phyloP scores from a whole-genome alignment of 2,888 invertebrate genomes.

The Pardosa pseudoannulata region DNA sequence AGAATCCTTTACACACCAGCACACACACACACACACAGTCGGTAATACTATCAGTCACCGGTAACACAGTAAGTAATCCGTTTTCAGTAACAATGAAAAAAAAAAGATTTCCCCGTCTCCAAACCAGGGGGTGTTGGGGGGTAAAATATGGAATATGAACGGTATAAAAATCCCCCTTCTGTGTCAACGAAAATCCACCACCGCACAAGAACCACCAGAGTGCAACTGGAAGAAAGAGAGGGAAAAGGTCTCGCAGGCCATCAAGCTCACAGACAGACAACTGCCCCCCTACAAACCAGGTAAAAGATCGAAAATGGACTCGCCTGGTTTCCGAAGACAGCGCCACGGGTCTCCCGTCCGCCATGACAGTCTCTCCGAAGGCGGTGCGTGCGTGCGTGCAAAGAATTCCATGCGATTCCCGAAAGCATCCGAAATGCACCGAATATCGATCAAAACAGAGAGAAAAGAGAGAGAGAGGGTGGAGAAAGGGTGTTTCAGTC shows the following conservation, averaged over 20 bases:
- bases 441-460: not conserved
- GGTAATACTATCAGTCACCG: too few relatives aligned
- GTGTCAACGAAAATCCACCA: not conserved
- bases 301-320: slow-evolving; percentile 41
- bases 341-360: slow-evolving; percentile 56
- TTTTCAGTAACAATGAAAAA: too few relatives aligned
- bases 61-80: too few relatives aligned
- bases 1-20: too few relatives aligned
- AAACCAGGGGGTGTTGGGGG: too few relatives aligned
- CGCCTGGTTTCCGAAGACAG: slow-evolving; percentile 32
- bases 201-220: not conserved
- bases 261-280: not conserved
- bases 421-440: not conserved
- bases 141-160: too few relatives aligned
- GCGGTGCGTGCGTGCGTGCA: not conserved
- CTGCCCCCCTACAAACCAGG: not conserved
- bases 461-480: too few relatives aligned
- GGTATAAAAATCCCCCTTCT: too few relatives aligned
- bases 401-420: not conserved
- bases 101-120: too few relatives aligned
- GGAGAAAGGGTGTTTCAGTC: too few relatives aligned
- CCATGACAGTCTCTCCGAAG: slow-evolving; percentile 49
- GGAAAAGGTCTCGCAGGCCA: not conserved
- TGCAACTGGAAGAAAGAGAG: not conserved
- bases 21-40: too few relatives aligned